Evolutionary conservation across 2,113 vertebrate genomes (phyloP).

Genomic region (Chinchilla lanigera): DNA sequence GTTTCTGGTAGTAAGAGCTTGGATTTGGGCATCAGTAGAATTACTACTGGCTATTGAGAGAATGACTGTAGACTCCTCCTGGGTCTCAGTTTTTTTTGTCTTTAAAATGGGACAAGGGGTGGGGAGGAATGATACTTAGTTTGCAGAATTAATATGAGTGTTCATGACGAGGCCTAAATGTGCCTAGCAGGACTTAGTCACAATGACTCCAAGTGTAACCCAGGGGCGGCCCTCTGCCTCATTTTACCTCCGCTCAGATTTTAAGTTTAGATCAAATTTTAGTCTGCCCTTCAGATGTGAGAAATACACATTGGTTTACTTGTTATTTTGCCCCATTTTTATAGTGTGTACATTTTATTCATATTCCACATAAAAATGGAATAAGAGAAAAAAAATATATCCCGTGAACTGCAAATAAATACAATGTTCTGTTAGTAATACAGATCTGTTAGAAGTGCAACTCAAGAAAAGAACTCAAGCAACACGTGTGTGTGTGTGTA

Average conservation of each 20-base stretch:
- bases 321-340: not conserved
- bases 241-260: not conserved
- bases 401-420: not conserved
- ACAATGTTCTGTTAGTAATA: not conserved
- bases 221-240: too few species aligned
- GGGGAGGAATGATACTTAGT: not conserved
- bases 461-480: not conserved
- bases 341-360: not conserved
- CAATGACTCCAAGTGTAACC: accelerated
- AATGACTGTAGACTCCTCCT: not conserved
- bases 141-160: not conserved
- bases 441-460: slow-evolving; percentile 16
- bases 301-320: not conserved
- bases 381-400: not conserved
- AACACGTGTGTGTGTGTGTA: not conserved
- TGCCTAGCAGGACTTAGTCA: not conserved
- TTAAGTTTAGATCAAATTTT: not conserved
- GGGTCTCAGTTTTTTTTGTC: not conserved
- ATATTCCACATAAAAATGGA: not conserved
- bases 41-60: not conserved
- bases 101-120: not conserved
- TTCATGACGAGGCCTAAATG: not conserved
- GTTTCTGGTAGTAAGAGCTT: not conserved
- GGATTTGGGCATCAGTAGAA: not conserved
- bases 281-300: not conserved